These are phyloP conservation scores for Podargus strigoides DNA, from an alignment of 2,797 vertebrate genomes.

Conservation along the genomic window DNA sequence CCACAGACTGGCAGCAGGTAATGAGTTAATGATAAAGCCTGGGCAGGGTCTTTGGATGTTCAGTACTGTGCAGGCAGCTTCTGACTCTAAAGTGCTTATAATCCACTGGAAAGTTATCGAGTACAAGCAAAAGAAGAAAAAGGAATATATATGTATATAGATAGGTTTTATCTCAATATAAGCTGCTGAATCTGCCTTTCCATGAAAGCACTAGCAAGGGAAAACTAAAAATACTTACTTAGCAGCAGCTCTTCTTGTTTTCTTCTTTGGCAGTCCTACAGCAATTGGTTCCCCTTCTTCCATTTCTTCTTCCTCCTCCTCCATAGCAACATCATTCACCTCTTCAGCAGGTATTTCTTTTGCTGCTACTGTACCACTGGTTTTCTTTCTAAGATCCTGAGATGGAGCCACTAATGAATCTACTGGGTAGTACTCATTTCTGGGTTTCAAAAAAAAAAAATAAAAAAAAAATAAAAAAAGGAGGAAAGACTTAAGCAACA, in stretches of 20 bases:
- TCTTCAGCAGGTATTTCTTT: conserved; percentile 62
- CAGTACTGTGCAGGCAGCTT: background rate
- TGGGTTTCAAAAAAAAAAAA: conserved; percentile 46
- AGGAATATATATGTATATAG: no score
- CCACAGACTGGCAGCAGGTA: background rate
- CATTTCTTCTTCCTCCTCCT: conserved; percentile 47
- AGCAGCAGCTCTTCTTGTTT: conserved; percentile 77
- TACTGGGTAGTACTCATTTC: conserved; percentile 91
- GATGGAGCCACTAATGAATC: conserved; percentile 90
- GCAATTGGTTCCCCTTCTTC: background rate
- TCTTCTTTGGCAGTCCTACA: conserved; percentile 64
- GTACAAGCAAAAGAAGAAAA: background rate
- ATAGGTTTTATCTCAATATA: background rate
- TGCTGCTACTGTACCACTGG: background rate
- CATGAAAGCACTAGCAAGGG: background rate
- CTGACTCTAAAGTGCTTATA: background rate
- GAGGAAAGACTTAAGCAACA: background rate
- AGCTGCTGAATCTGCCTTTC: background rate
- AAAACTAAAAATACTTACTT: conserved; percentile 72
- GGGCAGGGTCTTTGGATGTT: background rate
- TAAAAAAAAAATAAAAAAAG: no score
- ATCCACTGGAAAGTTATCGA: background rate
- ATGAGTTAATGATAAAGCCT: background rate
- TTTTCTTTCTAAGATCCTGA: conserved; percentile 84
- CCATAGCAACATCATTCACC: background rate